Base-by-base conservation (phyloP, 2,797 vertebrate genomes). In the Gobionotothen gibberifrons region DNA sequence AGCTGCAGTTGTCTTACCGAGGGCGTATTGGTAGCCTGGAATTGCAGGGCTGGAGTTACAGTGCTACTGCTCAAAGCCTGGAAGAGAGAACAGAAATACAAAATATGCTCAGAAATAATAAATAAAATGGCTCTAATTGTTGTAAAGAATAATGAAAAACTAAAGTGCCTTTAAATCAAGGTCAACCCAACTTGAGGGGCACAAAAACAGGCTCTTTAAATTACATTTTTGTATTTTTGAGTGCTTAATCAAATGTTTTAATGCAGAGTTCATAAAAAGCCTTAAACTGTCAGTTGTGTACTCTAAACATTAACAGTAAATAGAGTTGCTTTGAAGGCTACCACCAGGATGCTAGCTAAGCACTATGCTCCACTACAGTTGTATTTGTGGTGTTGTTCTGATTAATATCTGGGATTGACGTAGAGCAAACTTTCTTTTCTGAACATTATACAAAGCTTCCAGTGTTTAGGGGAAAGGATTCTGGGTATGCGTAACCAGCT, bases 1-100 rank as follows among this genome's bases (percentile, higher is more conserved):
- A 65, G 71, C 47, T 67, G 65, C 53, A 29, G 43, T 83, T 65
- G 21, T 57, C 85, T 90, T 87, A 92, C 89, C 48, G 0, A 29
- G 61, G 44, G 5, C 51, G n/a, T 22, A 13, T 0, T 60, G 47
- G 29, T 36, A 70, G 1, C 8, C 36, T 0, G 22, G 52, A 14
- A 0, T 46, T 14, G 42, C 42, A 0, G n/a, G 46, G 9, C 6
- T 72, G 54, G 5, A 46, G 53, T n/a, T 74, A 11, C 40, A 69
- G 32, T 3, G 11, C 57, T 79, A 54, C 16, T 62, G 69, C 76
- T 74, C 74, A 76, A 54, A 63, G 48, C 76, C 81, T 87, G 74
- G 58, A 78, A 67, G 78, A 73, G 21, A 44, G 76, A 64, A 78
- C 32, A 83, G 16, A 81, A 4, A 46, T 9, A 69, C 58, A 83